A percentile compares a stretch with the other conserved stretches of the same genome.
Evolutionary conservation across 2,113 vertebrate genomes (phyloP).

Genomic region (Ceyx cyanopectus): DNA sequence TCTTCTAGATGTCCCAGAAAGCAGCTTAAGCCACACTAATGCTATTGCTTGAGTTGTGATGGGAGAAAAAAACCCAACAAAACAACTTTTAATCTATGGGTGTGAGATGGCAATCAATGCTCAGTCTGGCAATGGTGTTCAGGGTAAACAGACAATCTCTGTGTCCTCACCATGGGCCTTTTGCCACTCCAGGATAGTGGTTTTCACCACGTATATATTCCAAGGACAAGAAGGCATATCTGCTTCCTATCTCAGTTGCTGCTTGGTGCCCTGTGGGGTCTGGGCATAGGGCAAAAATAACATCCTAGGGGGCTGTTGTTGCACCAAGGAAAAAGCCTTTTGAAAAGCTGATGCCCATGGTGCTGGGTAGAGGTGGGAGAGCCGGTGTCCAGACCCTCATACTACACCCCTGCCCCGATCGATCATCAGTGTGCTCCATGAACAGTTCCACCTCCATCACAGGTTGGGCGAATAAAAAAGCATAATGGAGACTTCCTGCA

Average conservation of each 20-base stretch:
- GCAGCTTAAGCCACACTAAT: not conserved
- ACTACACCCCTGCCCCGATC: not conserved
- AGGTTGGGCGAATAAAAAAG: too few relatives aligned
- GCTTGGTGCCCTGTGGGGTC: accelerated
- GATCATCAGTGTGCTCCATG: not conserved
- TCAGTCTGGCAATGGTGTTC: not conserved
- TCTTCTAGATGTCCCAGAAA: not conserved
- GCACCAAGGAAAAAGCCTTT: not conserved
- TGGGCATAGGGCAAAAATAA: not conserved
- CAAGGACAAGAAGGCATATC: not conserved
- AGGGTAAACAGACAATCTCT: not conserved
- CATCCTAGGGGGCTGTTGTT: accelerated
- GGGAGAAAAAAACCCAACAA: not conserved
- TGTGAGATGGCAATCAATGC: not conserved
- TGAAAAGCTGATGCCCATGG: not conserved
- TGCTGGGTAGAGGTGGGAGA: not conserved
- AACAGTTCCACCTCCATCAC: not conserved
- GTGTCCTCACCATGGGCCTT: not conserved
- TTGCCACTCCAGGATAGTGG: not conserved
- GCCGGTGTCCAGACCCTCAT: not conserved
- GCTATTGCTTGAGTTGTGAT: accelerated
- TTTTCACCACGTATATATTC: not conserved
- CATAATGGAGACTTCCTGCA: not conserved
- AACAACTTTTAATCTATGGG: not conserved
- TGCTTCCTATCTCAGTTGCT: not conserved